phyloP scores from a whole-genome alignment of 2,113 vertebrate species.

The Felis chaus region DNA sequence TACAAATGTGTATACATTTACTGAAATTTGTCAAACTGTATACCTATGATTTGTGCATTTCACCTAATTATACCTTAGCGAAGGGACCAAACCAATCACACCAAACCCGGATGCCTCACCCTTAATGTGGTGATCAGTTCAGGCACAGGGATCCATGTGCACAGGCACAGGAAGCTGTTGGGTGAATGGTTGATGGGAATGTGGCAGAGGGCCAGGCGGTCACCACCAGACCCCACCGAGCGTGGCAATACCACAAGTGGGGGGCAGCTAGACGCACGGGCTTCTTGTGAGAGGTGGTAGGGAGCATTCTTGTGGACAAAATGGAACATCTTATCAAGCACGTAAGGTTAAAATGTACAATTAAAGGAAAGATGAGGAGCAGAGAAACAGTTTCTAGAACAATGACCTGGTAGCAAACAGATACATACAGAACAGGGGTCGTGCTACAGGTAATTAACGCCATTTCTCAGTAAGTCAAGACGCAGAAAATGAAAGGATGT shows the following conservation, averaged over 20 bases:
- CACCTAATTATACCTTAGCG: background rate
- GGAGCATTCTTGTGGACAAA: background rate
- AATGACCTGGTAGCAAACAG: background rate
- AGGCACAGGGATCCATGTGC: background rate
- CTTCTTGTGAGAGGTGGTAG: background rate
- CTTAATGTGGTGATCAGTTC: background rate
- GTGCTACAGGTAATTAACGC: background rate
- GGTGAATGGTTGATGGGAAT: background rate
- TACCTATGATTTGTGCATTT: background rate
- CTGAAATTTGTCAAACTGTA: background rate
- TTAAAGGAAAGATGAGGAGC: background rate
- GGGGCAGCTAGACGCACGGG: background rate
- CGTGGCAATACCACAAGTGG: no score
- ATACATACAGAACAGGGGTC: background rate
- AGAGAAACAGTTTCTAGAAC: background rate
- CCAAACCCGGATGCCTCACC: background rate
- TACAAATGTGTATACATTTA: background rate
- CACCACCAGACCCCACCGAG: background rate
- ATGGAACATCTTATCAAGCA: background rate
- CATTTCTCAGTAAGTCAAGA: background rate
- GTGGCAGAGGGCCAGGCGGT: background rate
- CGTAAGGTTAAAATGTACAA: background rate
- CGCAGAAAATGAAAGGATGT: background rate
- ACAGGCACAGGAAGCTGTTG: background rate
- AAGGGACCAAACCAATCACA: background rate